Evolutionary conservation across 2,888 invertebrate genomes (phyloP).

Genomic region (Epicampocera succincta): DNA sequence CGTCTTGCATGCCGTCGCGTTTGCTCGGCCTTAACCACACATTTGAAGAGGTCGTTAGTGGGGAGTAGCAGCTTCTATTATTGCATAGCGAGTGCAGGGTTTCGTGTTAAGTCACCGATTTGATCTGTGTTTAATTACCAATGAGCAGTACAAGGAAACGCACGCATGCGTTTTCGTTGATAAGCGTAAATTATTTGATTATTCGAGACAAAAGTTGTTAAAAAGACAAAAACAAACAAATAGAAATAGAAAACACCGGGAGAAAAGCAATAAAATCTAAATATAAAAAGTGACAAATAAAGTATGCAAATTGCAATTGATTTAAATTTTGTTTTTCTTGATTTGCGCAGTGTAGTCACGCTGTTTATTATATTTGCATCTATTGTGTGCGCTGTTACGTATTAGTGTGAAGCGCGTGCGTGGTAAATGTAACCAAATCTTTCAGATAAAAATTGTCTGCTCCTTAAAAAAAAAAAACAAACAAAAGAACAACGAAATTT

Average conservation of each 20-base stretch:
- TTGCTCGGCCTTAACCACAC: neutral
- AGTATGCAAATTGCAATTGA: slow-evolving; percentile 13
- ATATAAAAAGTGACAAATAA: neutral
- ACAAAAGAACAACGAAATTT: no score
- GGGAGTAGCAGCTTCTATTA: neutral
- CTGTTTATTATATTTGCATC: no score
- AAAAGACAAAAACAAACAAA: slow-evolving; percentile 18
- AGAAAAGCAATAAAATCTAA: slow-evolving; percentile 19
- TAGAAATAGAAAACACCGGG: slow-evolving; percentile 8
- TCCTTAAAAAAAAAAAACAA: no score
- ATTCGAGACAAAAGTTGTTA: slow-evolving; percentile 1
- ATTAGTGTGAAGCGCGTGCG: no score
- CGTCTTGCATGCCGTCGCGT: neutral
- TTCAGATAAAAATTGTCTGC: no score
- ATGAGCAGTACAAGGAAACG: slow-evolving; percentile 47
- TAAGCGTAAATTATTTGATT: slow-evolving; percentile 26
- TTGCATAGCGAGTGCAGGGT: slow-evolving; percentile 6
- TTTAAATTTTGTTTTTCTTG: no score
- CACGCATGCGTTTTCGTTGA: slow-evolving; percentile 59
- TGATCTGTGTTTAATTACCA: slow-evolving; percentile 52
- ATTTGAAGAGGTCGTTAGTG: neutral
- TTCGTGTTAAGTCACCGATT: slow-evolving; percentile 45
- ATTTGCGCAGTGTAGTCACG: no score
- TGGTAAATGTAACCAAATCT: no score
- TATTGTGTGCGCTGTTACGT: no score